Base-by-base conservation (phyloP, 2,797 vertebrate genomes). In the Melanitta fusca region DNA sequence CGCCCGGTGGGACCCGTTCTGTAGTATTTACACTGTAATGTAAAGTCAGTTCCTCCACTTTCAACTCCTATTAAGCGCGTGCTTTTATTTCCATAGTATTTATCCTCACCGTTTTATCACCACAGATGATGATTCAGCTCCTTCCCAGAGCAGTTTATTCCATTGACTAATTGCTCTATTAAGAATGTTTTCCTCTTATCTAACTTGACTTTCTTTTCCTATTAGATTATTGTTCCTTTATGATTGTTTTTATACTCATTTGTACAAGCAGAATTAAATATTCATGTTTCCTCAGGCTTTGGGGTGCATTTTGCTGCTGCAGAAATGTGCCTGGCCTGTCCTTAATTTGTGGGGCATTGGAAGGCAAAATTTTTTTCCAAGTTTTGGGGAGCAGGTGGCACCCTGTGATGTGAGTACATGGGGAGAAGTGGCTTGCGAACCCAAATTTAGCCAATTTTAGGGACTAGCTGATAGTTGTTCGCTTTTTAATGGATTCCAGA, bases 121-220 rank as follows among this genome's bases (percentile, higher is more conserved):
- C 6, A 5, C 4, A 7, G 65, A 80, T 95, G 74, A 74, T 78
- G 73, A 72, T 93, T 92, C 65, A 71, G 38, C 54, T 71, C 49
- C 70, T 93, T 96, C 69, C 47, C 41, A 53, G n/a, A 54, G 78
- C 60, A 47, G 71, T 95, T 97, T 88, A 80, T 94, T 95, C 61
- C 80, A 6, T 56, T 93, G 74, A 94, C 93, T 94, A 95, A 90
- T 93, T 95, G 75, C 85, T 93, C 91, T 93, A 54, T 97, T 97
- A 91, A 84, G 80, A 79, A 69, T 84, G 11, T 92, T 93, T 96
- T 92, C 60, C 14, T 92, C 69, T 96, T 95, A 86, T 80, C 93
- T 95, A 80, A 88, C 88, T 74, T 85, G 65, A 83, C 88, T 94
- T 89, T 73, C 91, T 94, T 94, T 90, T 95, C 73, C 84, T 90